A percentile compares a stretch with the other conserved stretches of the same genome.
Evolutionary conservation across 2,113 vertebrate genomes (phyloP).

Genomic region (Amblyopsis rosae): DNA sequence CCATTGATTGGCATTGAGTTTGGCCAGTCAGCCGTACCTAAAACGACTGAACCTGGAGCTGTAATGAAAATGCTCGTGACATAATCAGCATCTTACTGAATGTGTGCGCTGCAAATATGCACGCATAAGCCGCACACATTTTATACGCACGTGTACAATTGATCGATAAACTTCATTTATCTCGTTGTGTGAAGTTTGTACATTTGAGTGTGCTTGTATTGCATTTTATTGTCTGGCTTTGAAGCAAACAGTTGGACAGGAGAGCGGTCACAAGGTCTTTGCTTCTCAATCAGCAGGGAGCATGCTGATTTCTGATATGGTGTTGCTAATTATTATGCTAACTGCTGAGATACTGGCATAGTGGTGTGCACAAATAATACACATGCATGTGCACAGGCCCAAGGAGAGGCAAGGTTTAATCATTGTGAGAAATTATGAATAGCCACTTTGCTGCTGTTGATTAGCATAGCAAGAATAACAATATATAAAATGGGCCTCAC

Average conservation of each 20-base stretch:
- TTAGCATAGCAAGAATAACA: no score
- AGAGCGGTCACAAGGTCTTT: conserved; percentile 51
- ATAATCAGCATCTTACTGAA: background rate
- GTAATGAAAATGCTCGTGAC: background rate
- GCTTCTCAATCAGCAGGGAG: conserved; percentile 69
- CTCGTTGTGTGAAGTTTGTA: background rate
- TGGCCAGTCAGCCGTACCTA: background rate
- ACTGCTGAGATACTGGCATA: conserved; percentile 59
- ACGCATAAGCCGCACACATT: background rate
- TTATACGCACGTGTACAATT: background rate
- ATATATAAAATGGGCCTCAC: background rate
- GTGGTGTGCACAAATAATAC: conserved; percentile 33
- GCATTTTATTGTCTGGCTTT: background rate
- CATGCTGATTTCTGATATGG: conserved; percentile 66
- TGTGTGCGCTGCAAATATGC: background rate
- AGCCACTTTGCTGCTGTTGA: background rate
- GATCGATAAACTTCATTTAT: no score
- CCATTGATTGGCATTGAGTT: conserved; percentile 23
- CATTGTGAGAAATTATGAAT: background rate
- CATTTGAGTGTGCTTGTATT: background rate
- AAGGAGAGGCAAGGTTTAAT: background rate
- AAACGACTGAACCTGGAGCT: background rate
- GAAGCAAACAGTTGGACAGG: conserved; percentile 47
- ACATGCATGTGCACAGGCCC: conserved; percentile 2
- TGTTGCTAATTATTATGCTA: conserved; percentile 74